A percentile compares a stretch with the other conserved stretches of the same genome.
phyloP scores from a whole-genome alignment of 2,797 vertebrate species.

The Melopsittacus undulatus region DNA sequence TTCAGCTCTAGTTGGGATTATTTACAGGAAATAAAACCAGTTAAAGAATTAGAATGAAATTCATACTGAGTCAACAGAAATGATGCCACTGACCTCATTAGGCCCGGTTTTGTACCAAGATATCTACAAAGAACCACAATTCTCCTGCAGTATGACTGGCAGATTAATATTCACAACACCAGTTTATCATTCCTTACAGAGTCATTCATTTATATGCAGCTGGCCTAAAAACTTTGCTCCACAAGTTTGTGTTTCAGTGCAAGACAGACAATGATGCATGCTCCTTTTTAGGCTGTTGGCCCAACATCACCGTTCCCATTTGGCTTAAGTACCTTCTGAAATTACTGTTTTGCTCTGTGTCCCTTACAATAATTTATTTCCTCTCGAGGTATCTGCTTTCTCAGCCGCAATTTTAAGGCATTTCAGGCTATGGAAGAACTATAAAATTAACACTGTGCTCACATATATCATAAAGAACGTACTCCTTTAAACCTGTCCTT shows the following conservation, averaged over 20 bases:
- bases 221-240: neutral
- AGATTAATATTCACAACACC: neutral
- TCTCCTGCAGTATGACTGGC: neutral
- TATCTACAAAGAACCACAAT: conserved; percentile 2
- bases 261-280: neutral
- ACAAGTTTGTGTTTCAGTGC: neutral
- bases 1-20: neutral
- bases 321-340: neutral
- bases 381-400: conserved; percentile 14
- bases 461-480: neutral
- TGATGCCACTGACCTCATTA: neutral
- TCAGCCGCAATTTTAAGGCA: conserved; percentile 26
- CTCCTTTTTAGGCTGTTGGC: neutral
- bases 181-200: conserved; percentile 8
- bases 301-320: neutral
- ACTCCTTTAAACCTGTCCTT: conserved; percentile 25
- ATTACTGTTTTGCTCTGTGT: neutral
- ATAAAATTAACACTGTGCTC: neutral
- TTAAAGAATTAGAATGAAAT: conserved; percentile 33
- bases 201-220: neutral
- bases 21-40: conserved; percentile 46
- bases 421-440: neutral
- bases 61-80: neutral
- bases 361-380: neutral
- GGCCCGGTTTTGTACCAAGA: neutral